Conservation (phyloP, 2,888 invertebrate species). For the Mellilla xanthometata region DNA sequence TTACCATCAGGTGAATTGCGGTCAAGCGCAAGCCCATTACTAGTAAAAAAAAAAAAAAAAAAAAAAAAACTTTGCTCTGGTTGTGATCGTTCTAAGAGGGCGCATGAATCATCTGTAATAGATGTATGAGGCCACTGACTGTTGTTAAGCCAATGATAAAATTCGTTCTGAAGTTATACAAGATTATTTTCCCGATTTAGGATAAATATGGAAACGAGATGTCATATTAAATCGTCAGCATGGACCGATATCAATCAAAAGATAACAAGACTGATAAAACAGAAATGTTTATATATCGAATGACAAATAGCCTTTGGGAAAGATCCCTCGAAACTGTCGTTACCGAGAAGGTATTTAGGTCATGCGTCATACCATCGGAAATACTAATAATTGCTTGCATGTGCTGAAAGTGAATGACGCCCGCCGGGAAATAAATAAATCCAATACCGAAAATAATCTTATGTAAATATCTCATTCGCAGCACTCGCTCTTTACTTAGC, state of each 20-base stretch:
- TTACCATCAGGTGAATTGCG: no score
- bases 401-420: constrained; percentile 68
- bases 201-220: no score
- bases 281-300: constrained; percentile 18
- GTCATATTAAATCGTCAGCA: background rate
- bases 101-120: no score
- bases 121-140: no score
- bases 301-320: constrained; percentile 26
- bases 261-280: constrained; percentile 2
- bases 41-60: no score
- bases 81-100: no score
- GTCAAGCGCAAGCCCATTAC: no score
- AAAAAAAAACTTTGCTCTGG: no score
- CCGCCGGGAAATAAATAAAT: constrained; percentile 64
- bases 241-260: constrained; percentile 12
- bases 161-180: no score
- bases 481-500: constrained; percentile 63
- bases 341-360: constrained; percentile 56
- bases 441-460: constrained; percentile 64
- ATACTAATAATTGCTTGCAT: constrained; percentile 70
- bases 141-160: no score
- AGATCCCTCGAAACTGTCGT: constrained; percentile 43
- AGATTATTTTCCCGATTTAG: no score
- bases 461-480: constrained; percentile 66
- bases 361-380: constrained; percentile 69